These are phyloP conservation scores for Muscidifurax raptorellus DNA, from an alignment of 1,140 invertebrate species.

Conservation along the genomic window DNA sequence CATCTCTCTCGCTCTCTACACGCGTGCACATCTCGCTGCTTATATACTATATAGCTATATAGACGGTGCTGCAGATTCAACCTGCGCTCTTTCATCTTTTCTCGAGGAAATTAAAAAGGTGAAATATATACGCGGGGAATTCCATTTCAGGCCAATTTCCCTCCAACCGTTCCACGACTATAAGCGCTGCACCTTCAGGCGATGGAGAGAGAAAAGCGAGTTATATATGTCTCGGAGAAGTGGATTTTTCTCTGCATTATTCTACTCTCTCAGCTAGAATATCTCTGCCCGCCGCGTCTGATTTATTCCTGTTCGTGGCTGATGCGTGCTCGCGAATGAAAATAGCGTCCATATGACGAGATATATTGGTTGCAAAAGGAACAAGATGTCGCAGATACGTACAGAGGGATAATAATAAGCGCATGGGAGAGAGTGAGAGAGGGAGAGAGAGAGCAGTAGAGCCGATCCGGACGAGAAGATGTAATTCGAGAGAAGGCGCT, in stretches of 20 bases:
- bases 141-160: slow-evolving; percentile 40
- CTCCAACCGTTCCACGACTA: neutral
- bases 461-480: neutral
- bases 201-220: neutral
- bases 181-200: neutral
- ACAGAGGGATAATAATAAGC: neutral
- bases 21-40: too few relatives aligned
- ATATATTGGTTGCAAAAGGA: neutral
- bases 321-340: neutral
- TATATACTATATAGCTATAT: too few relatives aligned
- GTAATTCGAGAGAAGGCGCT: slow-evolving; percentile 20
- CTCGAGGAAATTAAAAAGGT: slow-evolving; percentile 20
- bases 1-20: neutral
- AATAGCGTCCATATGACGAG: neutral
- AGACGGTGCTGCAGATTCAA: too few relatives aligned
- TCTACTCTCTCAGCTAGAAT: neutral
- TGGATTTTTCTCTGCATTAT: neutral
- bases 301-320: neutral
- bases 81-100: slow-evolving; percentile 24
- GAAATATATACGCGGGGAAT: slow-evolving; percentile 15
- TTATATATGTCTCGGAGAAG: neutral
- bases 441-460: neutral
- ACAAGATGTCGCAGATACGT: neutral
- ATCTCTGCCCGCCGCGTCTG: neutral
- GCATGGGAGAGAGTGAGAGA: neutral